Base-by-base conservation (phyloP, 2,888 invertebrate genomes). In the Nineta flava region DNA sequence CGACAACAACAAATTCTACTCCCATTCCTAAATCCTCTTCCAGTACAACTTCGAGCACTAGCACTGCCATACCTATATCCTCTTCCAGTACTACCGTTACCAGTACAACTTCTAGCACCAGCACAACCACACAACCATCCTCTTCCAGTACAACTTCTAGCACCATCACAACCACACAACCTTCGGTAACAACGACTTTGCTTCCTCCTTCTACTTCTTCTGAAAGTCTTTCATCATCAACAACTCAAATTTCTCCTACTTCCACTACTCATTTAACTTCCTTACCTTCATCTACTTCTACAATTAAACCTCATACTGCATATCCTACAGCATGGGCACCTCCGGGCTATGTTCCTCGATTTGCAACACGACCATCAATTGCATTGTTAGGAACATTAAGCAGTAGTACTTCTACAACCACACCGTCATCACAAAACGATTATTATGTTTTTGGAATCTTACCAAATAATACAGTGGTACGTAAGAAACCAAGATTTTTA, bases 391-490 rank as follows among this genome's bases (percentile, higher is more conserved):
- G 54, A 50, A 53, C 50, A 32, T 48, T 46, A 32, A 55, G 52
- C 19, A 45, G 55, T 35, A 55, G 55, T 19, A 53, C 55, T 41
- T 12, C n/a, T 10, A 21, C 46, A 15, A 34, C 6, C 58, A 45
- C 54, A 57, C 49, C 55, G 9, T 26, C 26, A 26, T 21, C 26
- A 32, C 78, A 79, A 49, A 73, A 76, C 61, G 74, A 76, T 66
- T 84, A 79, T 62, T 75, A 78, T 55, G 76, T 84, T 57, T 85
- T 83, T 63, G 84, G 83, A 59, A 80, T 85, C 58, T 73, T 83
- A 58, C 81, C 83, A 54, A 84, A 85, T 65, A 83, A 82, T 69
- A 84, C 84, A 55, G 79, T 85, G 66, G 79, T 83, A 65, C 76
- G 82, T 66, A 83, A 83, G 69, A 74, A 79, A 57, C 81, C 83